Base-by-base conservation (phyloP, 2,113 vertebrate species). In the Tupaia chinensis region DNA sequence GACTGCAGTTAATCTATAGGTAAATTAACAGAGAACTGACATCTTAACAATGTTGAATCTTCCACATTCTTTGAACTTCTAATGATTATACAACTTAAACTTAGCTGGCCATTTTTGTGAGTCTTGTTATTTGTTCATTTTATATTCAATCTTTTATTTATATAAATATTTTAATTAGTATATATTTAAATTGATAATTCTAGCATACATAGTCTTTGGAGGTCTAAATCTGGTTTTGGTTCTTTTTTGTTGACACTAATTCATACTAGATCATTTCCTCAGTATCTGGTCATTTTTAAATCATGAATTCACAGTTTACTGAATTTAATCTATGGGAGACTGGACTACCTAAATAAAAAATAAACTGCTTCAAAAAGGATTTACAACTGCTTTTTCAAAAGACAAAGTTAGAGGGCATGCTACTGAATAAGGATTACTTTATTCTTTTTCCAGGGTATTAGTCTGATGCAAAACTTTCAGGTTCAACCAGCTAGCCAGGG, bases 281-380 rank as follows among this genome's bases (percentile, higher is more conserved):
- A 32, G 19, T 70, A 87, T 70, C 76, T 69, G 22, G 53, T 83
- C n/a, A 84, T 76, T 94, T 93, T 77, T 15, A 66, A 94, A 91
- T 60, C 80, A 6, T 91, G 58, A 89, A 32, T 81, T 69, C 29
- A 27, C 65, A 76, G 22, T 70, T 85, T 72, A 93, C 9, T 94
- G 65, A 86, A 95, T 32, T 89, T 79, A 81, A 92, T 61, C n/a
- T 23, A 8, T 89, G 53, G 9, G 14, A 79, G 83, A 76, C 22
- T 20, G 70, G 60, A 79, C 9, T 82, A 16, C 74, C 53, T 93
- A 89, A 88, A 73, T 0, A 70, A 20, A 29, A n/a, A 17, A 63
- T 74, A 1, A 22, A 66, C 74, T 93, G 60, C 65, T 93, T 27
- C 13, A 61, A 56, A 78, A 93, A 83, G 17, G 17, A 85, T 87